phyloP scores from a whole-genome alignment of 2,113 vertebrate genomes.

The Malurus alboscapulatus region DNA sequence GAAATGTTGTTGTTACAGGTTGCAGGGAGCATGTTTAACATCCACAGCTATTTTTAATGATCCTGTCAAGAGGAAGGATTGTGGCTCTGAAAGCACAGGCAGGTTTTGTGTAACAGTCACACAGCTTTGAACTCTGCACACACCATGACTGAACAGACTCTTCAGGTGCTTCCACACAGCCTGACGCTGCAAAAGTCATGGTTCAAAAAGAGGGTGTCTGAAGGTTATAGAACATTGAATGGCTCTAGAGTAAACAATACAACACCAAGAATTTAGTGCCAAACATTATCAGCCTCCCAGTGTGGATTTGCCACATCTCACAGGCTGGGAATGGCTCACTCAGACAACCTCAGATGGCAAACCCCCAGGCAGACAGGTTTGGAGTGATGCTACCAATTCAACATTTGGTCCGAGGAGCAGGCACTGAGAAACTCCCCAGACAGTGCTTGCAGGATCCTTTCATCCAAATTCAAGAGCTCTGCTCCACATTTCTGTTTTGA shows the following conservation, averaged over 20 bases:
- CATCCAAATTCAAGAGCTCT: background rate
- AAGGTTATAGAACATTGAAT: background rate
- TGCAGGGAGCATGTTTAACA: constrained; percentile 6
- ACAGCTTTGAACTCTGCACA: constrained; percentile 7
- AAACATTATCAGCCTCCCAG: background rate
- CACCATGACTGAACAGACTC: background rate
- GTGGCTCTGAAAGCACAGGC: background rate
- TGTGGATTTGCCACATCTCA: background rate
- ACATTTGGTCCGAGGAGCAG: background rate
- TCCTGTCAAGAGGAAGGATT: constrained; percentile 12
- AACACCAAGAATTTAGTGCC: background rate
- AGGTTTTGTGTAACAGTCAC: background rate
- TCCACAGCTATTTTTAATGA: constrained; percentile 21
- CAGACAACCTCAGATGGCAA: background rate
- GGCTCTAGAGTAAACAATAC: background rate
- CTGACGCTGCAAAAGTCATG: background rate
- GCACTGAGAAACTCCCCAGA: background rate
- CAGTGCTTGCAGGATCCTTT: background rate
- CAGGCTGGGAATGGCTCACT: background rate
- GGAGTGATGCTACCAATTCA: background rate
- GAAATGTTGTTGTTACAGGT: background rate
- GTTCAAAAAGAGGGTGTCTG: background rate
- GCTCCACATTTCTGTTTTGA: background rate
- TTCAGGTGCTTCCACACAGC: background rate
- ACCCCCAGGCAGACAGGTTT: background rate